Conservation (phyloP, 1,140 invertebrate genomes). For the Pseudomyrmex concolor region DNA sequence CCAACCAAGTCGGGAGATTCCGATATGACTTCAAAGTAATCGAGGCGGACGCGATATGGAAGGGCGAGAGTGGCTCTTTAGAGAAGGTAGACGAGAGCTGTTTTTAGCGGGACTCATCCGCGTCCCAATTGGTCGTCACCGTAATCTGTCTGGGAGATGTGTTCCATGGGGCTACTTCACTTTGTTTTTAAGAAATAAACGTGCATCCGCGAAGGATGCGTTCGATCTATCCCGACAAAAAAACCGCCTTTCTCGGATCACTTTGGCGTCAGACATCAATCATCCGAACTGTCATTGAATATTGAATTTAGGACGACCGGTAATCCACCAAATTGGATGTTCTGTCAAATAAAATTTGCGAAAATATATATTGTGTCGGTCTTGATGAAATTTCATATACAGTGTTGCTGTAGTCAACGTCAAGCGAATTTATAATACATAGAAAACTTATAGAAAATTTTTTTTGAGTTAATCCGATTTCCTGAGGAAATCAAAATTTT, state of each 20-base stretch:
- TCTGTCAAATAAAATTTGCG: slow-evolving; percentile 22
- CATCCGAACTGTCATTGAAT: slow-evolving; percentile 48
- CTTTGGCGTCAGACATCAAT: slow-evolving; percentile 32
- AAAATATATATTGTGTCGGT: background rate
- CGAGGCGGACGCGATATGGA: slow-evolving; percentile 30
- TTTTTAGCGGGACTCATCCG: slow-evolving; percentile 78
- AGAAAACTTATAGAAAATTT: too few relatives aligned
- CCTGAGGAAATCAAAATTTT: background rate
- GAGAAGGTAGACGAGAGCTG: slow-evolving; percentile 60
- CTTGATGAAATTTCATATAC: background rate
- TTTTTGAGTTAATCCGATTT: background rate
- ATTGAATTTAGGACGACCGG: slow-evolving; percentile 37
- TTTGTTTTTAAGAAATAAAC: slow-evolving; percentile 70
- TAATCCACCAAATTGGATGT: slow-evolving; percentile 39
- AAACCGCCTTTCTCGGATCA: background rate
- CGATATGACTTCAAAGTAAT: slow-evolving; percentile 72
- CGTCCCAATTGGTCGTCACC: slow-evolving; percentile 72
- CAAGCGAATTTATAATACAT: background rate
- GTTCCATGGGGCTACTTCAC: slow-evolving; percentile 59
- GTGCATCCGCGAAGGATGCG: slow-evolving; percentile 32
- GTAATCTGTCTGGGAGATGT: slow-evolving; percentile 75
- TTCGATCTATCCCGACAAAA: background rate
- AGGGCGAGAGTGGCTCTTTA: slow-evolving; percentile 52
- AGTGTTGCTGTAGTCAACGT: background rate
- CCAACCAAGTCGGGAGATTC: slow-evolving; percentile 40